A percentile compares a stretch with the other conserved stretches of the same genome.
phyloP scores from a whole-genome alignment of 2,888 invertebrate genomes.

The Xanthorhoe spadicearia region DNA sequence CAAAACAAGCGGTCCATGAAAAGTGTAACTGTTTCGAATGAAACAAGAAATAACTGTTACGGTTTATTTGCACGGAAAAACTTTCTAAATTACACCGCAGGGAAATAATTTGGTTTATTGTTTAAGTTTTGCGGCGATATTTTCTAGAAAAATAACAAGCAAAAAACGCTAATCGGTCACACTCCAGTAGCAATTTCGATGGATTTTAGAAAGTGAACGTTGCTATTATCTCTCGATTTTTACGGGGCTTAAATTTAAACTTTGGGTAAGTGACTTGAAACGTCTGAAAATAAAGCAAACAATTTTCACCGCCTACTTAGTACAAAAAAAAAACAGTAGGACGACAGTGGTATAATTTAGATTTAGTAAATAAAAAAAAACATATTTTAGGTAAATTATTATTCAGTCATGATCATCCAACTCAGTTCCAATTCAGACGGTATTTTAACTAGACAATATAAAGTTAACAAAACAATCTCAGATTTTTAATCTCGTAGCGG shows the following conservation, averaged over 20 bases:
- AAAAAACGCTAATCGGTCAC: conserved; percentile 41
- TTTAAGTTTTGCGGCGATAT: conserved; percentile 51
- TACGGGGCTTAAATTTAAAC: conserved; percentile 27
- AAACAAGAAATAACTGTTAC: conserved; percentile 57
- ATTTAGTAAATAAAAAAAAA: no score
- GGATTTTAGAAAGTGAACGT: conserved; percentile 63
- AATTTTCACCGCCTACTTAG: not conserved
- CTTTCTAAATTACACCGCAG: conserved; percentile 57
- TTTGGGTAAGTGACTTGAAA: conserved; percentile 17
- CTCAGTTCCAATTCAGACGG: no score
- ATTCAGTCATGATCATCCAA: no score
- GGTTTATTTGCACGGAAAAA: conserved; percentile 53
- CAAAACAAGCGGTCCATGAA: conserved; percentile 44
- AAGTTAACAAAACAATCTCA: no score
- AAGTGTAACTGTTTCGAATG: conserved; percentile 53
- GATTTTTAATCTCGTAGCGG: no score
- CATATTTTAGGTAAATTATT: no score
- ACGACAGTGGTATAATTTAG: no score
- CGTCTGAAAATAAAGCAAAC: not conserved
- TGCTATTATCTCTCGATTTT: conserved; percentile 43
- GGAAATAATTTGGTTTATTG: conserved; percentile 58
- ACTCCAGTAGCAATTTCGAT: conserved; percentile 41
- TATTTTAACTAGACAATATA: not conserved
- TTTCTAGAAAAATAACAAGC: conserved; percentile 41
- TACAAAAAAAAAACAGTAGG: not conserved